Evolutionary conservation across 2,888 invertebrate species (phyloP), one percentile per base, ranked within the genome.

Genomic region (Pocota personata): DNA sequence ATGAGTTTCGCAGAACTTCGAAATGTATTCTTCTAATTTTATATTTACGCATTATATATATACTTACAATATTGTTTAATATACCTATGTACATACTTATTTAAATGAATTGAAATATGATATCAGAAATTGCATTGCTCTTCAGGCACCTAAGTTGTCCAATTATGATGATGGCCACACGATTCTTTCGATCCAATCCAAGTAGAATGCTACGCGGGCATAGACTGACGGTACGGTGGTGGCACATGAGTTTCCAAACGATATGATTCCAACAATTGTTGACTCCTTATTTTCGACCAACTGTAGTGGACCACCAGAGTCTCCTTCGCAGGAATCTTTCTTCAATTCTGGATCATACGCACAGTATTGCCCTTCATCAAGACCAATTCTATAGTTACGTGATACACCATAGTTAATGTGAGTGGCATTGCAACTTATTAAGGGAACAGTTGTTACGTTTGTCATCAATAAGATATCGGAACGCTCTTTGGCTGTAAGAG

Each of bases 121-220:
- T n/a, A n/a, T n/a, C n/a, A n/a, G n/a, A n/a, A n/a, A n/a, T n/a
- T n/a, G n/a, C n/a, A n/a, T n/a, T n/a, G n/a, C n/a, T n/a, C n/a
- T n/a, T n/a, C n/a, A n/a, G n/a, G n/a, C n/a, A n/a, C n/a, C n/a
- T n/a, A n/a, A n/a, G n/a, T n/a, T n/a, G n/a, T n/a, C n/a, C n/a
- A n/a, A n/a, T n/a, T n/a, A n/a, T n/a, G n/a, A n/a, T n/a, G n/a
- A n/a, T n/a, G 90, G 88, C 90, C 90, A 90, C 16, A 89, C 89
- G 32, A 88, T 75, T 6, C 58, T 27, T 72, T 90, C 90, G 24
- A 90, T 88, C 88, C 89, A 90, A 50, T 88, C 87, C 52, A 89
- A 52, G 57, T 89, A 90, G 50, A 60, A 83, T 1, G 89, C 78
- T 0, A 90, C 89, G 10, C 88, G 58, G 4, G 89, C 82, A 48